A percentile compares a stretch with the other conserved stretches of the same genome.
phyloP scores from a whole-genome alignment of 2,888 invertebrate species.

The Hirtodrosophila histrioides region DNA sequence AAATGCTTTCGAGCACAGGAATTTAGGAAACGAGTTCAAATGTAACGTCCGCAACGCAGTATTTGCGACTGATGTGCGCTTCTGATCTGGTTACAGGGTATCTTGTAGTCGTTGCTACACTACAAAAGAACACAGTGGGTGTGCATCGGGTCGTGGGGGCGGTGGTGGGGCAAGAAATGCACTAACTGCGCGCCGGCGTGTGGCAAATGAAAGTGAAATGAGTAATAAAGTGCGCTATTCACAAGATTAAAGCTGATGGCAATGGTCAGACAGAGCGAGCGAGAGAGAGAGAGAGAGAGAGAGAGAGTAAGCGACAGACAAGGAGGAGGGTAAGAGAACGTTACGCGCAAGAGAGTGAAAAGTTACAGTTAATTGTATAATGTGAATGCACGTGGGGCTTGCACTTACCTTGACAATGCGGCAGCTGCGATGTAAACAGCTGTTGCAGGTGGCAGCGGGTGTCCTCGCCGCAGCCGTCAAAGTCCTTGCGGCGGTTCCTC shows the following conservation, averaged over 20 bases:
- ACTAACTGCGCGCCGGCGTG: conserved; percentile 28
- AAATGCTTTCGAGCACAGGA: too few relatives aligned
- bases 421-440: conserved; percentile 24
- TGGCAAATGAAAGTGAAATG: conserved; percentile 27
- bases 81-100: too few relatives aligned
- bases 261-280: neutral
- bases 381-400: conserved; percentile 37
- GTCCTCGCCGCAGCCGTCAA: conserved; percentile 4
- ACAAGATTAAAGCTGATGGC: conserved; percentile 10
- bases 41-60: too few relatives aligned
- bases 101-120: too few relatives aligned
- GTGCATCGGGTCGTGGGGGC: neutral
- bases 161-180: neutral
- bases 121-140: neutral
- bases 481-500: conserved; percentile 18
- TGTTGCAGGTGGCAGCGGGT: conserved; percentile 18
- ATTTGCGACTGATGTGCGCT: too few relatives aligned
- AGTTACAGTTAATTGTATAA: conserved; percentile 20
- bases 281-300: neutral
- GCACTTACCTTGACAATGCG: conserved; percentile 54
- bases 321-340: neutral
- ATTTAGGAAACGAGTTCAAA: too few relatives aligned
- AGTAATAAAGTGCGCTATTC: conserved; percentile 11
- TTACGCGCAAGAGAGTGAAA: neutral
- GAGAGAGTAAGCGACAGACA: neutral